phyloP scores from a whole-genome alignment of 2,888 invertebrate genomes.

The Plagiodera versicolora region DNA sequence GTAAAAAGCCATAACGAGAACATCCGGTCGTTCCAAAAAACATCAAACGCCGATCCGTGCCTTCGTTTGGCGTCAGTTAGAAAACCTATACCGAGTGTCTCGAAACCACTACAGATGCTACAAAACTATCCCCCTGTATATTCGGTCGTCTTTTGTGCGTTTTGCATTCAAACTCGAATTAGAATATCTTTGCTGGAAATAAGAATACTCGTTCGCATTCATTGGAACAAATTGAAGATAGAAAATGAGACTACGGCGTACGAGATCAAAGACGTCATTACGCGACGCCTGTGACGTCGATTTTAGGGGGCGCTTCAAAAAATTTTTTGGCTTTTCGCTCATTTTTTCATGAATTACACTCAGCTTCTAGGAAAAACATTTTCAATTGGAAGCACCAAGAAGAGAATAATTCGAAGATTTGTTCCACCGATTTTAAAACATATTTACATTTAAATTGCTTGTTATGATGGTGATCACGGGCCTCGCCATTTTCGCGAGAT shows the following conservation, averaged over 20 bases:
- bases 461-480: constrained; percentile 3
- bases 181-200: constrained; percentile 18
- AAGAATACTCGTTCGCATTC: constrained; percentile 22
- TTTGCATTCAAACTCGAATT: constrained; percentile 22
- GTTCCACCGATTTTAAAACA: constrained; percentile 9
- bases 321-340: neutral
- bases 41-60: constrained; percentile 16
- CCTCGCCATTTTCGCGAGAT: constrained; percentile 9
- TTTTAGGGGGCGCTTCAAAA: no score
- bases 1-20: constrained; percentile 27
- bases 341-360: no score
- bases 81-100: no score
- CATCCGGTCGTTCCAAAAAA: constrained; percentile 26
- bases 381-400: no score
- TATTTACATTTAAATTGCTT: constrained; percentile 12
- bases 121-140: no score
- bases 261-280: neutral
- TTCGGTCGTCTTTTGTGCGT: constrained; percentile 14
- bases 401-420: no score
- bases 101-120: no score
- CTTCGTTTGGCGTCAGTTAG: no score
- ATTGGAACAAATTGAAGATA: constrained; percentile 1
- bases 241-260: neutral
- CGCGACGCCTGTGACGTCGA: no score
- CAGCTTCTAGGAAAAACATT: no score